These are phyloP conservation scores for Villa cingulata DNA, from an alignment of 2,888 invertebrate species.

Conservation along the genomic window DNA sequence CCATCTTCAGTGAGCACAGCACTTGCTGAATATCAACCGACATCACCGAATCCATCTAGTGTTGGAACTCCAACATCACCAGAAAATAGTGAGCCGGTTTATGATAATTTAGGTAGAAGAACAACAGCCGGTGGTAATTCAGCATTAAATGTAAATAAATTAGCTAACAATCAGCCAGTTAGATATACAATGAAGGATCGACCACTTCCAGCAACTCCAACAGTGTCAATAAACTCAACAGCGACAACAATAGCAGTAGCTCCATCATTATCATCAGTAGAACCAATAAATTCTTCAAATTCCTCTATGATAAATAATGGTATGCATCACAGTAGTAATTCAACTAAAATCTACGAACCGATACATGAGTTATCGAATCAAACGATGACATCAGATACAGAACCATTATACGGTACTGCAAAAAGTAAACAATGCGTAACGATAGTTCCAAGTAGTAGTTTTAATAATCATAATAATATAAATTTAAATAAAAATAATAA, in stretches of 20 bases:
- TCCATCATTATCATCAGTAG: constrained; percentile 22
- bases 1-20: constrained; percentile 44
- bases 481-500: constrained; percentile 1
- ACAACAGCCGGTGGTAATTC: constrained; percentile 82
- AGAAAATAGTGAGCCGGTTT: constrained; percentile 56
- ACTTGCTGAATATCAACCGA: constrained; percentile 34
- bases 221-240: constrained; percentile 22
- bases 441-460: constrained; percentile 23
- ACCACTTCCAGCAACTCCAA: constrained; percentile 51
- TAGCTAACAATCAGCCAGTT: constrained; percentile 39
- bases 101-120: constrained; percentile 71
- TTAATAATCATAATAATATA: not conserved
- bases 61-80: constrained; percentile 17
- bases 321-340: constrained; percentile 36
- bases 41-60: constrained; percentile 28
- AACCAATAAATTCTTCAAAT: constrained; percentile 10
- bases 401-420: constrained; percentile 29
- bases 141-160: constrained; percentile 61
- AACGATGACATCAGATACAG: constrained; percentile 26
- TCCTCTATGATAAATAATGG: not conserved
- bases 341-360: constrained; percentile 31
- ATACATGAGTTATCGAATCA: constrained; percentile 30
- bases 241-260: constrained; percentile 20
- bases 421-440: constrained; percentile 25
- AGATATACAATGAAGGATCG: constrained; percentile 47